A percentile compares a stretch with the other conserved stretches of the same genome.
Evolutionary conservation across 2,113 vertebrate genomes (phyloP).

Genomic region (Aegithalos caudatus): DNA sequence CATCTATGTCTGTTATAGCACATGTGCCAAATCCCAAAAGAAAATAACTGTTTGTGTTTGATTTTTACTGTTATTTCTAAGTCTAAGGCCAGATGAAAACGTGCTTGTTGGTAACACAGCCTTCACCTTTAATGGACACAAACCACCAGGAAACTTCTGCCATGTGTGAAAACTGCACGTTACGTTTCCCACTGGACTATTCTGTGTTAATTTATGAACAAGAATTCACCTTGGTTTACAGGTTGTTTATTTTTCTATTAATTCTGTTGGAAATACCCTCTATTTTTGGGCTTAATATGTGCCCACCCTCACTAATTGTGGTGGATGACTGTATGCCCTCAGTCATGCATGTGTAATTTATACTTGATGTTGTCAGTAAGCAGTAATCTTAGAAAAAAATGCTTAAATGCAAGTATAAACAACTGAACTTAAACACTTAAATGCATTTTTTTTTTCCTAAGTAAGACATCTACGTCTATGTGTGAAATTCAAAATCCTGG

Average conservation of each 20-base stretch:
- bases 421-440: not conserved
- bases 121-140: conserved; percentile 56
- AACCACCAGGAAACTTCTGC: conserved; percentile 36
- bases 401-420: not conserved
- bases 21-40: conserved; percentile 73
- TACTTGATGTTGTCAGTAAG: not conserved
- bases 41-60: conserved; percentile 62
- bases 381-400: not conserved
- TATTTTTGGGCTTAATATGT: not conserved
- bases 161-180: conserved; percentile 60
- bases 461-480: not conserved
- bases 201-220: conserved; percentile 39
- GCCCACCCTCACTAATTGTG: not conserved
- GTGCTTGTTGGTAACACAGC: conserved; percentile 50
- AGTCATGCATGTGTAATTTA: not conserved
- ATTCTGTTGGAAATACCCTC: not conserved
- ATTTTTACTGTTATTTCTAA: conserved; percentile 69
- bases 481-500: not conserved
- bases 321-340: no score
- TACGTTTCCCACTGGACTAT: not conserved
- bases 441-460: not conserved
- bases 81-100: conserved; percentile 68
- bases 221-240: conserved; percentile 51
- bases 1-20: conserved; percentile 56
- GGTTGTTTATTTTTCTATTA: conserved; percentile 33